A percentile compares a stretch with the other conserved stretches of the same genome.
Evolutionary conservation across 2,888 invertebrate genomes (phyloP).

Genomic region (Chouioia cunea): DNA sequence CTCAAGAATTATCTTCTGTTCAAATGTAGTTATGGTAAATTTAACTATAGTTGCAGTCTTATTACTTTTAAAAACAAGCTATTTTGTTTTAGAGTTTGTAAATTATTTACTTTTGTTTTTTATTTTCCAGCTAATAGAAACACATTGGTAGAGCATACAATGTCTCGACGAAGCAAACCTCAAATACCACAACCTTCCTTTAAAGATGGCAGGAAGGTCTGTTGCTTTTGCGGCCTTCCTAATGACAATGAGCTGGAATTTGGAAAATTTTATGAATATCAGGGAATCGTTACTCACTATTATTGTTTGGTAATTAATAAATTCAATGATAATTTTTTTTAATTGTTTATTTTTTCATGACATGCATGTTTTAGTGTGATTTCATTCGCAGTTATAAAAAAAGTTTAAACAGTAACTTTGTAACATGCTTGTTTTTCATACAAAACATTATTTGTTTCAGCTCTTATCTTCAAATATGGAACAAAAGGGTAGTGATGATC

Average conservation of each 20-base stretch:
- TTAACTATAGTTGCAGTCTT: no score
- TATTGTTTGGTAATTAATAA: constrained; percentile 77
- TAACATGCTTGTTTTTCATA: no score
- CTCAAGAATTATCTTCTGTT: no score
- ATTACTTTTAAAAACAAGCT: no score
- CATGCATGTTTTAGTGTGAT: no score
- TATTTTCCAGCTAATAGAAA: constrained; percentile 27
- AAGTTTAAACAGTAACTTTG: no score
- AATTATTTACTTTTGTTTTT: background rate
- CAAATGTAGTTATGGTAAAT: no score
- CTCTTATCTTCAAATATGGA: constrained; percentile 78
- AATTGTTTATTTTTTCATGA: constrained; percentile 46
- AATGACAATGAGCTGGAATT: constrained; percentile 72
- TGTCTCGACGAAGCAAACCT: constrained; percentile 37
- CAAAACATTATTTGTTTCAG: constrained; percentile 70
- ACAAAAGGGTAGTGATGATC: constrained; percentile 77
- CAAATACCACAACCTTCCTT: background rate
- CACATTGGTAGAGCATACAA: constrained; percentile 18
- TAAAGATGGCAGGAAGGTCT: constrained; percentile 52
- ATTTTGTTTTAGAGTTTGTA: no score
- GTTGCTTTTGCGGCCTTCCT: constrained; percentile 71
- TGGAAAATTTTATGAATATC: constrained; percentile 72
- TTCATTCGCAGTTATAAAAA: no score
- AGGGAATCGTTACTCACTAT: constrained; percentile 77
- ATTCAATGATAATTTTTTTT: constrained; percentile 4